These are phyloP conservation scores for Dendrolimus punctatus DNA, from an alignment of 1,140 invertebrate species.

Conservation along the genomic window DNA sequence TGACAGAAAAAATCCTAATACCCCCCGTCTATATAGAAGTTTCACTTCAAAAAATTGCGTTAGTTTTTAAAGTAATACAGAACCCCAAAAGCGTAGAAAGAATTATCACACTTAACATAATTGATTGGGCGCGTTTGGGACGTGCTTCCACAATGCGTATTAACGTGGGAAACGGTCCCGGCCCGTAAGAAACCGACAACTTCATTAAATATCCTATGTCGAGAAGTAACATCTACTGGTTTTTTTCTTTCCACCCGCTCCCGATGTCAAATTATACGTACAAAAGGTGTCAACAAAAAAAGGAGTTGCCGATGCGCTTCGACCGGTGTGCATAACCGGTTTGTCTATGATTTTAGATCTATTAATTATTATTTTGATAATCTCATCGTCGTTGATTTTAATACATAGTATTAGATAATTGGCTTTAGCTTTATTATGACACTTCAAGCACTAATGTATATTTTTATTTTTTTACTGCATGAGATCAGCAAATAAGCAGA, in stretches of 20 bases:
- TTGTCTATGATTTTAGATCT: slow-evolving; percentile 19
- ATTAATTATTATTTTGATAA: slow-evolving; percentile 1
- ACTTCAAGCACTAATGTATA: too few species aligned
- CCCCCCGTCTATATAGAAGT: too few species aligned
- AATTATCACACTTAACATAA: slow-evolving; percentile 69
- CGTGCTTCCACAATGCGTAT: slow-evolving; percentile 54
- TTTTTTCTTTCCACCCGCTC: slow-evolving; percentile 57
- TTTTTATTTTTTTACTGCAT: too few species aligned
- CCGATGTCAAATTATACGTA: slow-evolving; percentile 68
- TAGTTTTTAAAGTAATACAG: too few species aligned
- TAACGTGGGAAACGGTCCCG: slow-evolving; percentile 49
- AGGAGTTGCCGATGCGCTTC: slow-evolving; percentile 33
- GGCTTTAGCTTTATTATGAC: neutral
- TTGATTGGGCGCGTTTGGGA: slow-evolving; percentile 58
- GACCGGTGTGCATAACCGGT: slow-evolving; percentile 40
- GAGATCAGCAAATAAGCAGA: too few species aligned
- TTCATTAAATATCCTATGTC: slow-evolving; percentile 70
- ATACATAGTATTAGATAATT: neutral
- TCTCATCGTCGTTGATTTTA: neutral
- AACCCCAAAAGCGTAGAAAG: slow-evolving; percentile 2
- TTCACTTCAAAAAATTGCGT: too few species aligned
- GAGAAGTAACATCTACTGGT: slow-evolving; percentile 63
- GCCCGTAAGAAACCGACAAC: slow-evolving; percentile 52
- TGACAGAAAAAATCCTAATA: too few species aligned
- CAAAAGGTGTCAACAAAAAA: slow-evolving; percentile 70